Conservation (phyloP, 1,140 invertebrate genomes). For the Magallana gigas region DNA sequence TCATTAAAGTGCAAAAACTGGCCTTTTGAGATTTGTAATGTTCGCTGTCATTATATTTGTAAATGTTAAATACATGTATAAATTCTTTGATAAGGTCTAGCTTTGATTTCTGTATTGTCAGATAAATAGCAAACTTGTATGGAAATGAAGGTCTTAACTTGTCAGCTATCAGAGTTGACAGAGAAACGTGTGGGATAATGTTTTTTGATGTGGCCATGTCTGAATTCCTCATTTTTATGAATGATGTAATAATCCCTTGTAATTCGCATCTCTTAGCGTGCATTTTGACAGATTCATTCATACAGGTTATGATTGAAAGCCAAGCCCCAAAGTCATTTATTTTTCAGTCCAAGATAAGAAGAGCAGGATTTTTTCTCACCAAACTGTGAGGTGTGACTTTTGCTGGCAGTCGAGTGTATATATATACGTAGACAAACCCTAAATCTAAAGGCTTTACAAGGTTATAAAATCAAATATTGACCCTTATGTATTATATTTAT, state of each 20-base stretch:
- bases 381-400: constrained; percentile 20
- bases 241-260: constrained; percentile 1
- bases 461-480: constrained; percentile 18
- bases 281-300: constrained; percentile 24
- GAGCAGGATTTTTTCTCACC: neutral
- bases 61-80: neutral
- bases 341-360: neutral
- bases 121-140: neutral
- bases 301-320: neutral
- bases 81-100: neutral
- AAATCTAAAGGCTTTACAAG: neutral
- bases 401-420: neutral
- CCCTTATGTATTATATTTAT: constrained; percentile 15
- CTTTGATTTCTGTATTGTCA: neutral
- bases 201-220: constrained; percentile 14
- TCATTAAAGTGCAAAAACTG: neutral
- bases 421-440: neutral
- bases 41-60: neutral
- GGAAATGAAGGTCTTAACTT: neutral
- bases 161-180: neutral
- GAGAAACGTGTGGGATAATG: constrained; percentile 23
- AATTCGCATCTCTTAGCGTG: neutral
- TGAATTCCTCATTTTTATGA: neutral
- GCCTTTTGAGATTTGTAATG: neutral
- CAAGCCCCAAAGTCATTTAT: neutral